These are phyloP conservation scores for Rhingia campestris DNA, from an alignment of 2,888 invertebrate genomes.

Conservation along the genomic window DNA sequence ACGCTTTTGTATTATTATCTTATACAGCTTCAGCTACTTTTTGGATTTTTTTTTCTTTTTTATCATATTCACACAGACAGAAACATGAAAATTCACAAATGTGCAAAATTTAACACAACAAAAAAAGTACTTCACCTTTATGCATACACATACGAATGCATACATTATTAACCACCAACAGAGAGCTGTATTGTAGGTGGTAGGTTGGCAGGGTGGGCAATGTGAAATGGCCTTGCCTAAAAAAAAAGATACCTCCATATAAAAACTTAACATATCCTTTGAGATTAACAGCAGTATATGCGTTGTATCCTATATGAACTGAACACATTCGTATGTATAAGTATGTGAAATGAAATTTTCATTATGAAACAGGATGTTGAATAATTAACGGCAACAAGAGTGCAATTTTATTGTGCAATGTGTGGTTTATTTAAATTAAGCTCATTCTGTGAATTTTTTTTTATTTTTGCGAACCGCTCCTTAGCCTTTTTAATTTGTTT, in stretches of 20 bases:
- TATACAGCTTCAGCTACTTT: neutral
- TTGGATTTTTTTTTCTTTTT: neutral
- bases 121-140: constrained; percentile 57
- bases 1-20: constrained; percentile 13
- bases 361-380: constrained; percentile 65
- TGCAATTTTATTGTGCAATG: constrained; percentile 68
- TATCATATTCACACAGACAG: constrained; percentile 30
- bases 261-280: constrained; percentile 63
- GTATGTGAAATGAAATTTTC: constrained; percentile 53
- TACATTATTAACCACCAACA: constrained; percentile 64
- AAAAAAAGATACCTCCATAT: constrained; percentile 5
- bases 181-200: constrained; percentile 9
- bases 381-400: constrained; percentile 65
- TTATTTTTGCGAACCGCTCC: neutral
- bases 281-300: constrained; percentile 35
- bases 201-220: constrained; percentile 19
- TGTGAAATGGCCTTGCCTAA: constrained; percentile 64
- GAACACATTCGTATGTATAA: neutral
- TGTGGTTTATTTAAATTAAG: constrained; percentile 67
- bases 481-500: constrained; percentile 2
- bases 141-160: constrained; percentile 32
- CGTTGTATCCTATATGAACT: neutral
- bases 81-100: constrained; percentile 54
- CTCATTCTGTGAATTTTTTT: constrained; percentile 13
- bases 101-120: constrained; percentile 39